Base-by-base conservation (phyloP, 2,888 invertebrate species). In the Pristionchus maxplancki region DNA sequence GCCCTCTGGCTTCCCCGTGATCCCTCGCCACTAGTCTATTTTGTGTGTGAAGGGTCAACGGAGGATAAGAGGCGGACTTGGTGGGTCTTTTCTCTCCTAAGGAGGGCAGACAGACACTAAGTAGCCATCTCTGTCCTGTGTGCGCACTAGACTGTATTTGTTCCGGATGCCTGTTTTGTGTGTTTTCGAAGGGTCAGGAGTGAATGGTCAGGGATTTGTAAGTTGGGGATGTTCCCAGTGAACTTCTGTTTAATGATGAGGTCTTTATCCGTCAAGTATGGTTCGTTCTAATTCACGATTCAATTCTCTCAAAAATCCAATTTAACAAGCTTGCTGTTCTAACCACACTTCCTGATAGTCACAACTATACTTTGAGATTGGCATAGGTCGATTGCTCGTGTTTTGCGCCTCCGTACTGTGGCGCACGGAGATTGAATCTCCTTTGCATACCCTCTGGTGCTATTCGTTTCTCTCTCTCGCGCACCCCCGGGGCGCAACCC, bases 61-160 rank as follows among this genome's bases (percentile, higher is more conserved):
- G 62, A 24, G 40, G 44, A 44, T 44, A 78, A 78, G 78, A 40
- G 78, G n/a, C 11, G 71, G 62, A 37, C 37, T 71, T 11, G 71
- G 37, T 15, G 53, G 53, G 31, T 82, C 50, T 17, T 20, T 50
- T 81, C 81, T 81, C 81, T 6, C 13, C 31, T 31, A 31, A 40
- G 17, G 84, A 40, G 71, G 64, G 71, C 71, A 58, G 58, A 58
- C n/a, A 24, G 24, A n/a, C 24, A 71, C 71, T 71, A 37, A 37
- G 64, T 58, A 58, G 58, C 9, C 58, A 58, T 58, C 58, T 24
- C 58, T 20, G 24, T 58, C 58, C 6, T 9, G 17, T 71, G 37
- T 71, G 37, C 37, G 71, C 71, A 71, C 71, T 71, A 71, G 71
- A 71, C 71, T 71, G 24, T 37, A 15, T 37, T 37, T 71, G 71